Base-by-base conservation (phyloP, 2,113 vertebrate genomes). In the Beaufortia kweichowensis region DNA sequence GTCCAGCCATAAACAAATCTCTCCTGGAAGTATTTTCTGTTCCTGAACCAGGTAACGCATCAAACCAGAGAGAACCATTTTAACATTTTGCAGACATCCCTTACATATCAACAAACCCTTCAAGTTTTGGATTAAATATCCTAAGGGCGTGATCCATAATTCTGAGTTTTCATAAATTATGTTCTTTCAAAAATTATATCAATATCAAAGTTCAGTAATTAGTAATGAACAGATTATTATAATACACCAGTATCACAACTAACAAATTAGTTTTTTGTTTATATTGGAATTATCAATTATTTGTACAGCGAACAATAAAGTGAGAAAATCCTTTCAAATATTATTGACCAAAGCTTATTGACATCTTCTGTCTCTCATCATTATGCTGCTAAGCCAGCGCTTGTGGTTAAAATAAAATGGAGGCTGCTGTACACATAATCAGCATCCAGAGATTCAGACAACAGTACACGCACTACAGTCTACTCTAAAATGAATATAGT, bases 401-500 rank as follows among this genome's bases (percentile, higher is more conserved):
- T 10, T 26, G 67, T 59, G 68, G 46, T 39, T 26, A 43, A 81
- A 24, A 76, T 67, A 61, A 19, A 62, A 65, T 23, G 0, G 19
- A 57, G 41, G 33, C 48, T 33, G 55, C 19, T 48, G 43, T 26
- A 73, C 19, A 43, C 31, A 62, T 33, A 41, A 46, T 57, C 66
- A 64, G 26, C 79, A 71, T 65, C 48, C 64, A 71, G 33, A 78
- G 35, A 46, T 62, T 62, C 55, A 75, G 23, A 75, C 59, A 78
- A 59, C 39, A 50, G 61, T 62, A n/a, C 12, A 62, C 46, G 12
- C 35, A 61, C 50, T 35, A 64, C 59, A 78, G n/a, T 69, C 60
- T 67, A 23, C 71, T 78, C 65, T 82, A 84, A 77, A 75, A 78
- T 61, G n/a, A 76, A 76, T 61, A 80, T 28, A 82, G 76, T 21